Conservation (phyloP, 2,888 invertebrate genomes). For the Drosophila neonasuta region DNA sequence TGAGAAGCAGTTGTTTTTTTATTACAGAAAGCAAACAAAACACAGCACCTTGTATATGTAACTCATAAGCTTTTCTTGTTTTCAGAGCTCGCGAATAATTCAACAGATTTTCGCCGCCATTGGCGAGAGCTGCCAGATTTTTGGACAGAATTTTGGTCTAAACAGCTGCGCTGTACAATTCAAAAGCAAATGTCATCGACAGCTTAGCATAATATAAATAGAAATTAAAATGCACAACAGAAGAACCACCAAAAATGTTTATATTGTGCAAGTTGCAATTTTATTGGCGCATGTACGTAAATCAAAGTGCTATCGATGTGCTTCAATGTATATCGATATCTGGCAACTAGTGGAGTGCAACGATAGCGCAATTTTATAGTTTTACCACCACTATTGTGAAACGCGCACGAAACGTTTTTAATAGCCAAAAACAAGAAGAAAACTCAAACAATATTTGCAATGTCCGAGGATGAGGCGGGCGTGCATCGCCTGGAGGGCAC, state of each 20-base stretch:
- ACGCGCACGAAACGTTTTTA: slow-evolving; percentile 59
- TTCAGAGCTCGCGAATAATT: no score
- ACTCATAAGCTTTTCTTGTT: no score
- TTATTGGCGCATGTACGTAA: not conserved
- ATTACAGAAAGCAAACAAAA: no score
- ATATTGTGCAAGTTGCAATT: not conserved
- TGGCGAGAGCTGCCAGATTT: slow-evolving; percentile 40
- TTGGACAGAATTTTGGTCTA: not conserved
- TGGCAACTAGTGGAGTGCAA: slow-evolving; percentile 13
- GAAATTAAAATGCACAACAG: not conserved
- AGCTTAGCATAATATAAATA: not conserved
- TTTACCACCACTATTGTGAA: slow-evolving; percentile 40
- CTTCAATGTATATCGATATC: not conserved
- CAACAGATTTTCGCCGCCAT: slow-evolving; percentile 26
- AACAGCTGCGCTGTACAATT: slow-evolving; percentile 21
- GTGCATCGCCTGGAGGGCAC: slow-evolving; percentile 89
- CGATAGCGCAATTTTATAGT: slow-evolving; percentile 25
- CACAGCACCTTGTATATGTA: no score
- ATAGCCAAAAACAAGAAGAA: slow-evolving; percentile 27
- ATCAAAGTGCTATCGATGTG: not conserved
- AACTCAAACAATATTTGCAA: slow-evolving; percentile 32
- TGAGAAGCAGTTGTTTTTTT: no score
- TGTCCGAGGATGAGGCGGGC: slow-evolving; percentile 71
- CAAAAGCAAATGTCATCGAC: not conserved
- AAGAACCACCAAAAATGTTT: not conserved